Percentiles rank a stretch among this genome's conserved stretches.
phyloP scores from a whole-genome alignment of 2,797 vertebrate species.

The Gorsachius magnificus region DNA sequence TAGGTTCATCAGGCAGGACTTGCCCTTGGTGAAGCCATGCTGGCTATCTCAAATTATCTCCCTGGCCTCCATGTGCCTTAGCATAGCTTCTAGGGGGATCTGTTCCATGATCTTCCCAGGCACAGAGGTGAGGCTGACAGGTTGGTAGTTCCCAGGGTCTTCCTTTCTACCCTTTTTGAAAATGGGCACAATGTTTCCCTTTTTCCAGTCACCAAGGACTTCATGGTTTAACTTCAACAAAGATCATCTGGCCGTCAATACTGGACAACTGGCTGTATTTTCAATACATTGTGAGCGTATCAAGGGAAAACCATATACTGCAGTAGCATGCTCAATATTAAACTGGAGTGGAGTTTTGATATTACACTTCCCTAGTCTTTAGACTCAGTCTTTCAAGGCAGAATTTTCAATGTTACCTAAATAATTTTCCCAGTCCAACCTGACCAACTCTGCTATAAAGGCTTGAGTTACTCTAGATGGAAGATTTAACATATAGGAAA shows the following conservation, averaged over 20 bases:
- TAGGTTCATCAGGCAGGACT: too few species aligned
- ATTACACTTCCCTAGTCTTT: neutral
- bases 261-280: neutral
- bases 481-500: neutral
- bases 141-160: too few species aligned
- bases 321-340: neutral
- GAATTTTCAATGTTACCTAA: neutral
- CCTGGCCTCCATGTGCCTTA: too few species aligned
- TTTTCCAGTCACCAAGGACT: too few species aligned
- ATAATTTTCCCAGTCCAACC: neutral
- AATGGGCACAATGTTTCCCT: too few species aligned
- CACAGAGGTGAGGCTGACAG: too few species aligned
- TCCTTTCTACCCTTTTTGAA: too few species aligned
- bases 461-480: neutral
- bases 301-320: neutral
- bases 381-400: neutral
- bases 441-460: neutral
- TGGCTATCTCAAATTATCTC: too few species aligned
- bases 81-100: too few species aligned
- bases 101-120: too few species aligned
- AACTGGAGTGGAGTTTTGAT: neutral
- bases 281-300: accelerated
- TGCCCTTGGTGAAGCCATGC: too few species aligned
- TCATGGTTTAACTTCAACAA: neutral
- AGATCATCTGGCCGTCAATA: neutral